Evolutionary conservation across 2,888 invertebrate genomes (phyloP).

Genomic region (Mythimna vitellina): DNA sequence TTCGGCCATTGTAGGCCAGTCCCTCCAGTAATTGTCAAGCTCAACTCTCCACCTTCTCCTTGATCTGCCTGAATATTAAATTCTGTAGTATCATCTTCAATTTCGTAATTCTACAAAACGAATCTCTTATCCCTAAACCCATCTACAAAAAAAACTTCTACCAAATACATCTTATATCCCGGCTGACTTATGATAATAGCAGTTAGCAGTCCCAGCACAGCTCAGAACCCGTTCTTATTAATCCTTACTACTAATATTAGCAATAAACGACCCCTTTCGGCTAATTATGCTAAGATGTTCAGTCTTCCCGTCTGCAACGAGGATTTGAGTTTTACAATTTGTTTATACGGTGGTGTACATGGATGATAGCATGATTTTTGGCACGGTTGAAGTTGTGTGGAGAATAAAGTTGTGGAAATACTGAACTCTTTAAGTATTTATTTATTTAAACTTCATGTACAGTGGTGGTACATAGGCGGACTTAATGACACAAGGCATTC

Average conservation of each 20-base stretch:
- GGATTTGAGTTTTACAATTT: conserved; percentile 77
- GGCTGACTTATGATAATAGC: conserved; percentile 81
- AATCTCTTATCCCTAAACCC: neutral
- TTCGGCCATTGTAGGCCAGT: too few species aligned
- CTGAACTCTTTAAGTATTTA: neutral
- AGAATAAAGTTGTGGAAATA: neutral
- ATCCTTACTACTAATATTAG: conserved; percentile 90
- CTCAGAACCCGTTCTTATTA: conserved; percentile 78
- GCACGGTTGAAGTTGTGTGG: conserved; percentile 16
- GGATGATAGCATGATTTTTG: conserved; percentile 59
- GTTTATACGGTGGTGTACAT: conserved; percentile 64
- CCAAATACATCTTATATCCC: conserved; percentile 30
- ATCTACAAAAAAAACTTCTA: conserved; percentile 17
- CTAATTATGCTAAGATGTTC: conserved; percentile 89
- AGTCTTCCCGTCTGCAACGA: conserved; percentile 79
- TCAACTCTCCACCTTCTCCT: too few species aligned
- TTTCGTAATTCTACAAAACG: neutral
- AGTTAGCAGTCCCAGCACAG: conserved; percentile 75
- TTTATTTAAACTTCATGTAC: too few species aligned
- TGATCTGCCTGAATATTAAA: too few species aligned
- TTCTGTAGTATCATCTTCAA: neutral
- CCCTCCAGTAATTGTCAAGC: too few species aligned
- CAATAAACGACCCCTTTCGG: conserved; percentile 87
- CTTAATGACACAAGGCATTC: too few species aligned
- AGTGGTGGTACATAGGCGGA: too few species aligned